Evolutionary conservation across 2,888 invertebrate genomes (phyloP).

Genomic region (Ochropleura leucogaster): DNA sequence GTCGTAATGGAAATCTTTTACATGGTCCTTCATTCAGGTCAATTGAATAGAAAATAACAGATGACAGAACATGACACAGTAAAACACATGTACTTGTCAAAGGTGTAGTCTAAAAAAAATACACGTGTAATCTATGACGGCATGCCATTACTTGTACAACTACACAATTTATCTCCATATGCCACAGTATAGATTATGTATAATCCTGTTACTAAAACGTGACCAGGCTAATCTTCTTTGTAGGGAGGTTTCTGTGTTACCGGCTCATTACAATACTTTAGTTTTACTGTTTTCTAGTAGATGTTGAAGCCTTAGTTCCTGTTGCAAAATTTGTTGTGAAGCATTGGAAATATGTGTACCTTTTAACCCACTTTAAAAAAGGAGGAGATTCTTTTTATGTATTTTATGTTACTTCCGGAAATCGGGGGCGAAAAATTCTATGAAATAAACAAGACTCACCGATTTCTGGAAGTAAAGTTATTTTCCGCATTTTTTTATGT

Average conservation of each 20-base stretch:
- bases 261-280: slow-evolving; percentile 57
- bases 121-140: slow-evolving; percentile 32
- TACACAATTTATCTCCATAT: slow-evolving; percentile 64
- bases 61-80: neutral
- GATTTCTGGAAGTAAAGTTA: no score
- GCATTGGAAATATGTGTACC: neutral
- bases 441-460: no score
- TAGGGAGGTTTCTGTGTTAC: slow-evolving; percentile 70
- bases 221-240: slow-evolving; percentile 71
- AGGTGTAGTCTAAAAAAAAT: slow-evolving; percentile 8
- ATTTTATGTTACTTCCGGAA: no score
- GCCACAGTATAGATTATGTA: slow-evolving; percentile 68
- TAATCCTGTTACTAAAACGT: slow-evolving; percentile 76
- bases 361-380: neutral
- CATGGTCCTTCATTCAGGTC: neutral
- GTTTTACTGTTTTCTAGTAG: slow-evolving; percentile 39
- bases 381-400: no score
- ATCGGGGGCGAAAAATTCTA: no score
- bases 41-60: neutral
- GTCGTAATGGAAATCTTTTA: neutral
- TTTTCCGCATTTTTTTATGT: no score
- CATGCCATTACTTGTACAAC: slow-evolving; percentile 45
- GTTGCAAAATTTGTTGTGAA: neutral
- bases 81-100: neutral
- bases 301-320: slow-evolving; percentile 35